phyloP scores from a whole-genome alignment of 92 coral and sea anemone genomes.

The Porites divaricata region DNA sequence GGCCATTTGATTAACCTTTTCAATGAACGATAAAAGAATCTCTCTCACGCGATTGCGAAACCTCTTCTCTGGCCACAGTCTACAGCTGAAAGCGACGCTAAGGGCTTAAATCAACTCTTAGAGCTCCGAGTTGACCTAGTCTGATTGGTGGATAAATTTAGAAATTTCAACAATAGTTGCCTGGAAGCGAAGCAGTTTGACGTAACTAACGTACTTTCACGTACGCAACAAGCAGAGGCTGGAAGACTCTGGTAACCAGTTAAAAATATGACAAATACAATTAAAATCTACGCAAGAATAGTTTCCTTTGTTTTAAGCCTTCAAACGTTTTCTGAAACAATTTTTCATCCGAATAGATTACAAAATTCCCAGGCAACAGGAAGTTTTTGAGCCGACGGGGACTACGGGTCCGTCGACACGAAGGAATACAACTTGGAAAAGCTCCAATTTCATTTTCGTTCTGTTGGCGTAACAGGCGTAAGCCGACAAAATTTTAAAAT shows the following conservation, averaged over 20 bases:
- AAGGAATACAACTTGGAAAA: no score
- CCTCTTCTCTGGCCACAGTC: not conserved
- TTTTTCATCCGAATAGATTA: no score
- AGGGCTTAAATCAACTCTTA: not conserved
- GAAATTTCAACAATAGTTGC: slow-evolving; percentile 17
- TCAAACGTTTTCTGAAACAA: no score
- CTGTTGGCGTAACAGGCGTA: no score
- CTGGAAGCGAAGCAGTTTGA: not conserved
- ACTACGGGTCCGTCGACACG: no score
- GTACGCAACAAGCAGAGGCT: slow-evolving; percentile 12
- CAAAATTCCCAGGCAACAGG: no score
- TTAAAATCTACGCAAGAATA: no score
- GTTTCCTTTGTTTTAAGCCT: no score
- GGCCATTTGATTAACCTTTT: slow-evolving; percentile 15
- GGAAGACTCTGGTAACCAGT: not conserved
- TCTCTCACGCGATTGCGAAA: not conserved
- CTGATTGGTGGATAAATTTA: slow-evolving; percentile 48
- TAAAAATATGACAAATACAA: not conserved
- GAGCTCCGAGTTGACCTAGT: not conserved
- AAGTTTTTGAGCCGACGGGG: no score
- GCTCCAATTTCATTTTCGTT: no score
- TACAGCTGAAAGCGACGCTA: not conserved
- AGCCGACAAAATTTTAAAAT: no score
- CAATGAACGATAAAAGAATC: not conserved
- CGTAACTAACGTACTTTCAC: not conserved